Base-by-base conservation (phyloP, 2,113 vertebrate species). In the Amphiprion percula region DNA sequence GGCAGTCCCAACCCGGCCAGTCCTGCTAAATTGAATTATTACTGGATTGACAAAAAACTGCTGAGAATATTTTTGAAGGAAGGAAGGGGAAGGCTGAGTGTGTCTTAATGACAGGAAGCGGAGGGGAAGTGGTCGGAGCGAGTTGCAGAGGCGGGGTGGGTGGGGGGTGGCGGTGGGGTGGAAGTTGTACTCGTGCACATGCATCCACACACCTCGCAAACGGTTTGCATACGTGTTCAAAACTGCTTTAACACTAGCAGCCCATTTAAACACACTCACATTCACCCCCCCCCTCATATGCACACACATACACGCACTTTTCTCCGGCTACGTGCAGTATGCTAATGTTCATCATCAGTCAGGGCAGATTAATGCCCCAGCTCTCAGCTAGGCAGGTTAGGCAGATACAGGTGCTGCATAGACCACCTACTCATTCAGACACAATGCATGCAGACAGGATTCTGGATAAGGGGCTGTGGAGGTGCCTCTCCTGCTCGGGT, bases 21-120 rank as follows among this genome's bases (percentile, higher is more conserved):
- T 83, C 79, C 94, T 93, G 92, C 91, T 95, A 90, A 92, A 94
- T 94, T 94, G 87, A 95, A 95, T 95, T 95, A 95, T 94, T 94
- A 94, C 91, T 82, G 85, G 89, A 91, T 93, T 94, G 94, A 95
- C 92, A 92, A 93, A 94, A 94, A 93, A 91, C 89, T 90, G 90
- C 88, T 84, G 82, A 86, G 88, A 93, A 90, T 90, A 91, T 92
- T 90, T 92, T 93, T 87, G 87, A 88, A 90, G 84, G 83, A 79
- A 86, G 74, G 82, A 65, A 77, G 76, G 76, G 84, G 60, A 77
- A 81, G 79, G 83, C 69, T 67, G 87, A 82, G 87, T 75, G 86
- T 85, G 74, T 84, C 81, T 91, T 94, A 93, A 94, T 94, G 91
- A 94, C 89, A 87, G 93, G 87, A 90, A 92, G 88, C 73, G 60